phyloP scores from a whole-genome alignment of 2,113 vertebrate species.

The Origma solitaria region DNA sequence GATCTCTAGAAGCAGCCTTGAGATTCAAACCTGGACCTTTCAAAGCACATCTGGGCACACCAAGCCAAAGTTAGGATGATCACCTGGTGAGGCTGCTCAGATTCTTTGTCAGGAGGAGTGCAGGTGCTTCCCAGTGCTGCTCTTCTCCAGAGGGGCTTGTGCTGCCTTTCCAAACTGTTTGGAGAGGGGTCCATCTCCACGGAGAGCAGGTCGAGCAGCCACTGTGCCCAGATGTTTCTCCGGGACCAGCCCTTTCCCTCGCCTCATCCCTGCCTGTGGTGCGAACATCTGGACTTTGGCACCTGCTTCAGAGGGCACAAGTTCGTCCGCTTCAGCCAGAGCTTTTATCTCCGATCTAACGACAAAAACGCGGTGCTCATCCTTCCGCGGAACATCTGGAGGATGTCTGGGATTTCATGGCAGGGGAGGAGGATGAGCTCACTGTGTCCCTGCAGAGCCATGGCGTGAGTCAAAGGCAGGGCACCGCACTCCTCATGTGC shows the following conservation, averaged over 20 bases:
- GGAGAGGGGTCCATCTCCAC: neutral
- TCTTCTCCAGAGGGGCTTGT: neutral
- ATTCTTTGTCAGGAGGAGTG: accelerated
- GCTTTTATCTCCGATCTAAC: neutral
- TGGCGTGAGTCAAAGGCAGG: neutral
- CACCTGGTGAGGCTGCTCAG: accelerated
- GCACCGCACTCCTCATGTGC: neutral
- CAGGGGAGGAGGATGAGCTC: neutral
- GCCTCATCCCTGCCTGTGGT: neutral
- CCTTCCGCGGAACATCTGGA: neutral
- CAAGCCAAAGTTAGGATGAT: neutral
- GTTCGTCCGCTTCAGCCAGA: neutral
- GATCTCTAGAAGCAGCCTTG: neutral
- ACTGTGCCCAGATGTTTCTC: neutral
- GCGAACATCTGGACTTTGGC: neutral
- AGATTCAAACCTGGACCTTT: neutral
- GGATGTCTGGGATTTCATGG: neutral
- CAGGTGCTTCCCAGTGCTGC: neutral
- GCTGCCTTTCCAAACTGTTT: neutral
- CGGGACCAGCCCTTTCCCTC: neutral
- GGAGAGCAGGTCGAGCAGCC: neutral
- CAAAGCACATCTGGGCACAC: neutral
- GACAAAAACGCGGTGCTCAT: neutral
- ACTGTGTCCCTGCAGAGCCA: neutral
- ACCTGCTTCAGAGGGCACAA: neutral